Evolutionary conservation across 2,888 invertebrate species (phyloP), one percentile per base, ranked within the genome.

Genomic region (Acheta domesticus): DNA sequence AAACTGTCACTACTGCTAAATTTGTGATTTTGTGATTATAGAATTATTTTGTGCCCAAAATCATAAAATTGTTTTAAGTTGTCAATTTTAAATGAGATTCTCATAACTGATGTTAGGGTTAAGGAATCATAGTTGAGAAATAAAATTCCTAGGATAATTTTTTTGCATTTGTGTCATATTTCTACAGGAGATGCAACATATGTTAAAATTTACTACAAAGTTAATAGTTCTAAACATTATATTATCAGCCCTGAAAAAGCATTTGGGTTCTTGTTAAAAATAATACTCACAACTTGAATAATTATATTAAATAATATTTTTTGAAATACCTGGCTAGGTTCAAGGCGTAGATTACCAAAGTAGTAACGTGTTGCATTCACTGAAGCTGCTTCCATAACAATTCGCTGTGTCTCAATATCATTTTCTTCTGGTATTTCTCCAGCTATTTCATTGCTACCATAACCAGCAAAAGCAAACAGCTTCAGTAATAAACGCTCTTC

Each of bases 401-500:
- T 91, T 84, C 94, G 90, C 83, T 94, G 93, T 77, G 93, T 92
- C 86, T 94, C 94, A 86, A 92, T 93, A 85, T 95, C 95, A 83
- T 91, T 93, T 86, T 95, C 94, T 86, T 94, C 93, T 14, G 90
- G 87, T 80, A 85, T 85, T 83, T 88, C 87, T 74, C 90, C 88
- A 81, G 91, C 91, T 50, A 89, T 87, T 82, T 91, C 91, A 11
- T 87, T 87, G 86, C 85, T 85, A 79, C 86, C 86, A 82, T 86
- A 86, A 11, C 89, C 88, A 80, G 85, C 83, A 84, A 87, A 86
- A 80, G 88, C 87, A 74, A 90, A 85, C 78, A 95, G 85, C 86
- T 95, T 93, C 83, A 94, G 89, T 49, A 96, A 88, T 49, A 96
- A 87, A 80, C 91, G 90, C 86, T 99, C 99, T 85, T 99, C 99